phyloP scores from a whole-genome alignment of 2,113 vertebrate genomes.

The Semicossyphus pulcher region DNA sequence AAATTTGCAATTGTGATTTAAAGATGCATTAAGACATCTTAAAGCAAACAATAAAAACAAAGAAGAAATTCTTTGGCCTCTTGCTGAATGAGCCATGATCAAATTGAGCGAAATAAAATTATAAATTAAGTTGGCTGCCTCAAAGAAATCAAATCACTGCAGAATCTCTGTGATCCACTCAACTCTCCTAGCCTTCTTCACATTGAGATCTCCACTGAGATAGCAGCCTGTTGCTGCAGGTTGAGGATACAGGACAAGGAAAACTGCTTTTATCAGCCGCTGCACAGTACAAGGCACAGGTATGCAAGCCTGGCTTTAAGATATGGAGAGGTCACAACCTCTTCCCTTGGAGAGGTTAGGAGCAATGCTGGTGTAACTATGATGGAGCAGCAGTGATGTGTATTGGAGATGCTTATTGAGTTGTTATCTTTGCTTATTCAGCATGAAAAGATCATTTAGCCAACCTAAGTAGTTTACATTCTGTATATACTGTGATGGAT shows the following conservation, averaged over 20 bases:
- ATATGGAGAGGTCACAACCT: conserved; percentile 25
- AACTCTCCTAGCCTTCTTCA: background rate
- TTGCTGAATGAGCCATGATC: no score
- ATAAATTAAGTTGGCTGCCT: background rate
- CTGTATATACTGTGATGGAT: background rate
- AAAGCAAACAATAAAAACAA: no score
- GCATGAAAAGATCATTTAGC: background rate
- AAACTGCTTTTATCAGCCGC: conserved; percentile 44
- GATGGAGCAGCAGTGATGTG: background rate
- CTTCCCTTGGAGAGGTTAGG: background rate
- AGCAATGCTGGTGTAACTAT: background rate
- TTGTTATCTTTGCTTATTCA: background rate
- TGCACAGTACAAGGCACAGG: conserved; percentile 30
- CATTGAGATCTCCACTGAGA: conserved; percentile 40
- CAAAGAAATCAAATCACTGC: background rate
- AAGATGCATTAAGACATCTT: no score
- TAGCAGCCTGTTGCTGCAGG: conserved; percentile 48
- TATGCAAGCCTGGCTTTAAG: conserved; percentile 39
- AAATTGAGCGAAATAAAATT: no score
- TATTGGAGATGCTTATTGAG: background rate
- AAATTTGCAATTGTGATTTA: no score
- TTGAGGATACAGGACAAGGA: conserved; percentile 31
- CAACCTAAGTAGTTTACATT: background rate
- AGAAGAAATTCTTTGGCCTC: no score
- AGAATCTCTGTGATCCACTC: no score